Conservation (phyloP, 2,113 vertebrate genomes). For the Pseudolaguvia tuberculata region DNA sequence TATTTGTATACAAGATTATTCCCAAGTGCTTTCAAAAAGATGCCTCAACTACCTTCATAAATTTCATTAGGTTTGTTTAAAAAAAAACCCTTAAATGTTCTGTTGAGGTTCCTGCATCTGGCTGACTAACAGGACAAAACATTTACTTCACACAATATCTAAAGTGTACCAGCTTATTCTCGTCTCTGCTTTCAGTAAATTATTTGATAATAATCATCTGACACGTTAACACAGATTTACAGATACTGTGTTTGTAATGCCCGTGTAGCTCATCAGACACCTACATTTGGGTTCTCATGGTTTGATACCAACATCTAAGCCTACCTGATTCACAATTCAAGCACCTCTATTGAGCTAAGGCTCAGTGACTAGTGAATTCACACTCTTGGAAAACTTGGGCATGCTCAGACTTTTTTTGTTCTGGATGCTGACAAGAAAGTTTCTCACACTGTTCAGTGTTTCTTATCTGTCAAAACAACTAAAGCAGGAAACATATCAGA, state of each 20-base stretch:
- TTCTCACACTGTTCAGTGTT: slow-evolving; percentile 7
- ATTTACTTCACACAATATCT: not conserved
- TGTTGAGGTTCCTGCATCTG: not conserved
- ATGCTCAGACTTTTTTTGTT: not conserved
- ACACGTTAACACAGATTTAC: not conserved
- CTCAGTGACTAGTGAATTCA: not conserved
- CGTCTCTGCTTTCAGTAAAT: not conserved
- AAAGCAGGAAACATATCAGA: slow-evolving; percentile 1
- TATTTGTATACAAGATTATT: not conserved
- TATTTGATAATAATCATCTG: not conserved
- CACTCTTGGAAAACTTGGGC: not conserved
- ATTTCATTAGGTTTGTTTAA: not conserved
- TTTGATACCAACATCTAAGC: not conserved
- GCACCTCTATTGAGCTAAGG: not conserved
- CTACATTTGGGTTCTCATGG: not conserved
- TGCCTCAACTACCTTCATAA: not conserved
- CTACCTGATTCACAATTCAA: not conserved
- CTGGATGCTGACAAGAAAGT: not conserved
- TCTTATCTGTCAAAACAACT: not conserved
- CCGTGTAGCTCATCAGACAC: not conserved
- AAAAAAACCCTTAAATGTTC: not conserved
- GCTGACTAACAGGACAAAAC: not conserved
- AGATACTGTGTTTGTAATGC: not conserved
- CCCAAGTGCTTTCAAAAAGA: slow-evolving; percentile 16
- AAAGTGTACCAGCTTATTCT: not conserved